phyloP scores from a whole-genome alignment of 2,113 vertebrate species.

The Hyperoodon ampullatus region DNA sequence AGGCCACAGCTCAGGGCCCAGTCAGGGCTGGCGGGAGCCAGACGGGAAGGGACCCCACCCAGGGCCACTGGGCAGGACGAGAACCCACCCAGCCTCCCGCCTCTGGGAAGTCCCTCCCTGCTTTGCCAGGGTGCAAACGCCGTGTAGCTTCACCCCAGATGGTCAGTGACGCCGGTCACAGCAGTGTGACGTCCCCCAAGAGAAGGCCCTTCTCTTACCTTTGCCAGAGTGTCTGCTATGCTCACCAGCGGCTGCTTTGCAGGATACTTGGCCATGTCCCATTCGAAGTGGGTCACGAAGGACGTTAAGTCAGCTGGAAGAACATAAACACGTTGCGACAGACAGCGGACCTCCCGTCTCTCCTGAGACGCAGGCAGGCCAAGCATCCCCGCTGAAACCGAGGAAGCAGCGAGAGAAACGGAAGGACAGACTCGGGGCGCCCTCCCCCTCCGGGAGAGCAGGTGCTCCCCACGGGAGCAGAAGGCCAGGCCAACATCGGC shows the following conservation, averaged over 20 bases:
- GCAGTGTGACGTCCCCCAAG: fast-evolving
- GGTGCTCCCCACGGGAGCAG: fast-evolving
- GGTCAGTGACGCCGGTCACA: fast-evolving
- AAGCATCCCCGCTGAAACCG: fast-evolving
- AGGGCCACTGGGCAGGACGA: neutral
- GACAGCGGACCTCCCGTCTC: fast-evolving
- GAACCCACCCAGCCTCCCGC: fast-evolving
- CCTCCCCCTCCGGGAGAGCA: neutral
- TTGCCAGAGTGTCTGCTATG: conserved; percentile 92
- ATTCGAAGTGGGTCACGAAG: conserved; percentile 94
- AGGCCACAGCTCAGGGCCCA: neutral
- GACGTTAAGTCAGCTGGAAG: conserved; percentile 92
- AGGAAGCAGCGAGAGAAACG: neutral
- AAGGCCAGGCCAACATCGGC: neutral
- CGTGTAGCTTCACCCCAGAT: fast-evolving
- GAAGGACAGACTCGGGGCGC: neutral
- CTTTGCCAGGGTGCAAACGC: neutral
- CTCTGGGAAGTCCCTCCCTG: neutral
- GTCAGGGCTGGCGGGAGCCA: neutral
- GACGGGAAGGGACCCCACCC: fast-evolving
- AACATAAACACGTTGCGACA: conserved; percentile 22
- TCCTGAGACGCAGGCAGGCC: fast-evolving
- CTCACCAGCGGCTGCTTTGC: conserved; percentile 91
- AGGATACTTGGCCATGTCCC: conserved; percentile 98
- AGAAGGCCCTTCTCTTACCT: conserved; percentile 85